These are phyloP conservation scores for Sarcophaga subvicina DNA, from an alignment of 2,888 invertebrate genomes.

Conservation along the genomic window DNA sequence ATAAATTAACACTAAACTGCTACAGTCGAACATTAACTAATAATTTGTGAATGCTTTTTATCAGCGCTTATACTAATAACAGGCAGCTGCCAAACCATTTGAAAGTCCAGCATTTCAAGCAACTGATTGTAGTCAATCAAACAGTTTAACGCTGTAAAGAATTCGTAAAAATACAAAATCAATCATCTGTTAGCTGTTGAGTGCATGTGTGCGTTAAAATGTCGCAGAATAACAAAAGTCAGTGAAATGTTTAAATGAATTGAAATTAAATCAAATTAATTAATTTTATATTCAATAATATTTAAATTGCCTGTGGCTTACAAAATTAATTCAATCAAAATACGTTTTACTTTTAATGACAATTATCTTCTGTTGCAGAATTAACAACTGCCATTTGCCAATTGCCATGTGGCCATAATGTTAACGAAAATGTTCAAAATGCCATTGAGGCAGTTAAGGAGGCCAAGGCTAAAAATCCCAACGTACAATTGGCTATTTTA, in stretches of 20 bases:
- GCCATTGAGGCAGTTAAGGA: conserved; percentile 74
- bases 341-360: no score
- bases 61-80: conserved; percentile 33
- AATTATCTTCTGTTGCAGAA: conserved; percentile 62
- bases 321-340: no score
- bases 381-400: conserved; percentile 76
- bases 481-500: conserved; percentile 84
- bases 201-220: neutral
- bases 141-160: neutral
- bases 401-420: conserved; percentile 73
- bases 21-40: neutral
- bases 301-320: no score
- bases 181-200: no score
- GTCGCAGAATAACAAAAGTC: conserved; percentile 56
- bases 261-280: no score
- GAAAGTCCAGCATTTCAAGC: conserved; percentile 16
- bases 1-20: no score
- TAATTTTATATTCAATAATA: no score
- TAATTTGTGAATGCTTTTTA: neutral
- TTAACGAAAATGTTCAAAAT: conserved; percentile 73
- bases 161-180: neutral
- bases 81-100: conserved; percentile 12
- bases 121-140: conserved; percentile 25
- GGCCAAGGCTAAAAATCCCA: conserved; percentile 74
- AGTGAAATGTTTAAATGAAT: conserved; percentile 9